Conservation (phyloP, 2,888 invertebrate genomes). For the Aspidiotus rigidus region DNA sequence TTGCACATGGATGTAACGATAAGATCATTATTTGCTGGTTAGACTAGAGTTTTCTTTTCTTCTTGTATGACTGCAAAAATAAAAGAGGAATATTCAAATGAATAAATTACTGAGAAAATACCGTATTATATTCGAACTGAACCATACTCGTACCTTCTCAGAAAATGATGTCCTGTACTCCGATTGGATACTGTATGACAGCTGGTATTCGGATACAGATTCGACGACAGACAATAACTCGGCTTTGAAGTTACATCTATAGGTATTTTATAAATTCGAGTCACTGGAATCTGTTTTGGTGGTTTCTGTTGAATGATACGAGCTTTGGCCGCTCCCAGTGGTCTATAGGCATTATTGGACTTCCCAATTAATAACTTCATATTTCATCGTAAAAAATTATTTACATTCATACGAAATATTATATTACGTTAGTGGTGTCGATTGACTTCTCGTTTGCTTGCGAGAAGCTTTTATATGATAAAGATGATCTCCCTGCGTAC, state of each 20-base stretch:
- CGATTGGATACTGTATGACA: no score
- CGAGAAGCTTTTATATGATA: constrained; percentile 20
- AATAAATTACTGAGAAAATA: no score
- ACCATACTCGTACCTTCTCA: no score
- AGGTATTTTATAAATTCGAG: constrained; percentile 18
- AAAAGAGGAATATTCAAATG: no score
- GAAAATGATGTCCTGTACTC: no score
- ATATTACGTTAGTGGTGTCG: constrained; percentile 18
- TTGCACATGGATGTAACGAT: neutral
- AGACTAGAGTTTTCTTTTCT: no score
- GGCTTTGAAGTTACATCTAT: constrained; percentile 14
- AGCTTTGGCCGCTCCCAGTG: neutral
- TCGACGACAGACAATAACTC: constrained; percentile 5
- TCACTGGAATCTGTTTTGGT: constrained; percentile 3
- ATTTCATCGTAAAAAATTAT: neutral
- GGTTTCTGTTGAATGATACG: constrained; percentile 1
- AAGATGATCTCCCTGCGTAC: constrained; percentile 19
- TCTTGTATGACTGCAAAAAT: no score
- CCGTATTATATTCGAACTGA: no score
- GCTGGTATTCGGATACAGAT: neutral
- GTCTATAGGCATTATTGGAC: neutral
- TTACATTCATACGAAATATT: neutral
- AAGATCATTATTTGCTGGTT: neutral
- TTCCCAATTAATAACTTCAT: neutral
- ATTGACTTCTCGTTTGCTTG: constrained; percentile 18